Base-by-base conservation (phyloP, 2,888 invertebrate genomes). In the Sphaerophoria taeniata region DNA sequence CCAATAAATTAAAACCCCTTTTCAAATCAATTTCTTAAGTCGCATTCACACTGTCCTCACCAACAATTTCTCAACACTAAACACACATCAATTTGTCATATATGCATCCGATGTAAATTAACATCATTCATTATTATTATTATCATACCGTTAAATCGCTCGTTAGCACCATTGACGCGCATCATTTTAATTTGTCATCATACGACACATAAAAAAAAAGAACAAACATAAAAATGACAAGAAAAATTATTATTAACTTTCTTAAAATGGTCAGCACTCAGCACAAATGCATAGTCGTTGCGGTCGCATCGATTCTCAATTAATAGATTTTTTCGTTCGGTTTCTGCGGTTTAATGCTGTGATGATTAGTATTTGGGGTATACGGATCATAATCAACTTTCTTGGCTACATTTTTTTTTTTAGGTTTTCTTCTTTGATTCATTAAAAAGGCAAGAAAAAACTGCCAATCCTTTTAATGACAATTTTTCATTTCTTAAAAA, bases 121-220 rank as follows among this genome's bases (percentile, higher is more conserved):
- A 6, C 49, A 49, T 63, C 34, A 65, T 49, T 65, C 47, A 65
- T 65, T 61, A 33, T 39, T n/a, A 16, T 63, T 47, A 49, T 65
- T 65, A 65, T 65, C 65, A 36, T 49, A 65, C 65, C 65, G 49
- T 65, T 65, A 65, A 65, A 65, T 65, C 65, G 49, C 49, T 65
- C 65, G 49, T 65, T 65, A 65, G 16, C 49, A 65, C 34, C 65
- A 65, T 65, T 65, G 16, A 65, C 16, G 34, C 47, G 47, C 47
- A 65, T 49, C 49, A 4, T 34, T 16, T 65, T 36, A 65, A 65
- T 63, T 47, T 47, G 47, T 63, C 47, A 36, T 49, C 49, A 47
- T 24, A 24, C 24, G 2, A 24, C 24, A 24, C 24, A 24, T 2
- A 24, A 24, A 24, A 24, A n/a, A n/a, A 24, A 2, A 24, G 24